Base-by-base conservation (phyloP, 2,888 invertebrate genomes). In the Diadromus collaris region DNA sequence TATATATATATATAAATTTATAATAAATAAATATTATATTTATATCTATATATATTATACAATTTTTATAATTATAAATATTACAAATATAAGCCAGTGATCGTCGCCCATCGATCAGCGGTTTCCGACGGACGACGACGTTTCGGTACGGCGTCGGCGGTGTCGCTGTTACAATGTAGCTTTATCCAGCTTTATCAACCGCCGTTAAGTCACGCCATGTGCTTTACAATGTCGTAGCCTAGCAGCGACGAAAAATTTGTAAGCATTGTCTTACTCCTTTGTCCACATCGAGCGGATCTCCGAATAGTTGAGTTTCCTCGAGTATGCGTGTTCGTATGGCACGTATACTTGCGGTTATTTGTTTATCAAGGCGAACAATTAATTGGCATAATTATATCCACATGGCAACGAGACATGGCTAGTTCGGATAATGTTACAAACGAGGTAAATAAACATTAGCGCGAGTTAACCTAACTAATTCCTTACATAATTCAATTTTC, bases 351-450 rank as follows among this genome's bases (percentile, higher is more conserved):
- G 68, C 32, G 10, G 19, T 48, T 48, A 48, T 48, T 41, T 16
- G 5, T 41, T 41, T 29, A 19, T 44, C 61, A 6, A 21, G 41
- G 5, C 32, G 46, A 16, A 48, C 21, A 16, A 6, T 44, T 27
- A 5, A 54, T 54, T n/a, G 9, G 5, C 7, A 68, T 29, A 10
- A 54, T 46, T 9, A 13, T n/a, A 54, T 67, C 60, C 41, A 48
- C 68, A 72, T 68, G 71, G 67, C 75, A 58, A 54, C 68, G 74
- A 78, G 67, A 71, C 46, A 79, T 79, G 79, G 79, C 70, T 41
- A 63, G 27, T 75, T 71, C 61, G 38, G 63, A 70, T 38, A 65
- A 67, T 56, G 46, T 76, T 44, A 13, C 76, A 34, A 76, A 41
- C 48, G 71, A 79, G 75, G 79, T 79, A 68, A 78, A 72, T 70